phyloP scores from a whole-genome alignment of 2,888 invertebrate species.

The Xylota sylvarum region DNA sequence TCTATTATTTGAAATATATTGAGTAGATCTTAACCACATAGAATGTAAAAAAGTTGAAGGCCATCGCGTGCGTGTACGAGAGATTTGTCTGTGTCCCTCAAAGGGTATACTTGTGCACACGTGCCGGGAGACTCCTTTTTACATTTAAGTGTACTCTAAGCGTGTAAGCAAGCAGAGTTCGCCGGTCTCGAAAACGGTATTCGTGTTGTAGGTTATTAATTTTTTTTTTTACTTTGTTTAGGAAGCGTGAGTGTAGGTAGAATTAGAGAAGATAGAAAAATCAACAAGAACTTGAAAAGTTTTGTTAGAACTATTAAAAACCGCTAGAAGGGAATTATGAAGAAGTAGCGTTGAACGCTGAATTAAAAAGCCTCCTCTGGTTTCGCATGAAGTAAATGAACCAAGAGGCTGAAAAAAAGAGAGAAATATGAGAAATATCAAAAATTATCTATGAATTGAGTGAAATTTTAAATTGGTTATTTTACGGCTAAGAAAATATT shows the following conservation, averaged over 20 bases:
- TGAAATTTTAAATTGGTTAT: slow-evolving; percentile 28
- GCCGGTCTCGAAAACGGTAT: slow-evolving; percentile 74
- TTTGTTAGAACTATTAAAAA: slow-evolving; percentile 52
- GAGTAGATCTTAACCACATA: slow-evolving; percentile 70
- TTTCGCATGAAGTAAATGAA: background rate
- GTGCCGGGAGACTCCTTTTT: slow-evolving; percentile 62
- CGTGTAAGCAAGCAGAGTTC: slow-evolving; percentile 73
- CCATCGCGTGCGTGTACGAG: slow-evolving; percentile 33
- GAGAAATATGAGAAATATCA: slow-evolving; percentile 23
- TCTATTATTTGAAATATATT: slow-evolving; percentile 60
- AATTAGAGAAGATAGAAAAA: slow-evolving; percentile 55
- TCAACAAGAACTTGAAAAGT: slow-evolving; percentile 47
- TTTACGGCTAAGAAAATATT: slow-evolving; percentile 36
- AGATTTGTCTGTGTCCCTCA: slow-evolving; percentile 6
- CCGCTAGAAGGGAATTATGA: slow-evolving; percentile 68
- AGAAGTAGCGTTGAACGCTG: slow-evolving; percentile 62
- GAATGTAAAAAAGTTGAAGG: slow-evolving; percentile 70
- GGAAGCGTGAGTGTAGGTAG: slow-evolving; percentile 63
- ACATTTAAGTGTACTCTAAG: slow-evolving; percentile 76
- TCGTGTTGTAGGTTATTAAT: too few species aligned
- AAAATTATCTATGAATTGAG: slow-evolving; percentile 57
- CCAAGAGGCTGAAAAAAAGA: background rate
- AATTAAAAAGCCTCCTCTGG: slow-evolving; percentile 9
- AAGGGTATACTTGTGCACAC: slow-evolving; percentile 25
- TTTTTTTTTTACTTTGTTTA: slow-evolving; percentile 50